Conservation (phyloP, 2,888 invertebrate genomes). For the Euphydryas editha region DNA sequence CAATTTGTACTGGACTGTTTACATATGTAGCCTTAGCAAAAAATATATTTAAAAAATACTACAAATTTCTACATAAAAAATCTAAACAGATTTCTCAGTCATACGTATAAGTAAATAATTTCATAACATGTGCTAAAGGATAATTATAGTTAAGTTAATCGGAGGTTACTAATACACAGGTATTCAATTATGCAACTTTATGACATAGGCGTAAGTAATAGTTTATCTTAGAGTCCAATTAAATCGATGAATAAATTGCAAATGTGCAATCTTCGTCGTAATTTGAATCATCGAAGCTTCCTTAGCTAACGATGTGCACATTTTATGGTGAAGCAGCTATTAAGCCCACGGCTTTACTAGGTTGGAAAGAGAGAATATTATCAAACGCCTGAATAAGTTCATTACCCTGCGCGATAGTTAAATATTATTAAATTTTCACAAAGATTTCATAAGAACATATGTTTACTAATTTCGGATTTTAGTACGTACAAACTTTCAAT, state of each 20-base stretch:
- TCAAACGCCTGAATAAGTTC: too few species aligned
- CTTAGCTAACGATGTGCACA: neutral
- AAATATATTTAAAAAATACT: neutral
- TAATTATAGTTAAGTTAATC: slow-evolving; percentile 24
- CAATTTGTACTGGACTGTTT: too few species aligned
- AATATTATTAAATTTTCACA: too few species aligned
- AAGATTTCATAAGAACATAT: too few species aligned
- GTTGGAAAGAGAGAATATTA: too few species aligned
- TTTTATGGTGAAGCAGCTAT: neutral
- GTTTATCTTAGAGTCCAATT: slow-evolving; percentile 23
- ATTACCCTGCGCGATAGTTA: too few species aligned
- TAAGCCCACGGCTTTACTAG: too few species aligned
- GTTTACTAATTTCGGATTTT: too few species aligned
- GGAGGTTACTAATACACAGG: slow-evolving; percentile 29
- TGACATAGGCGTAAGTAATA: slow-evolving; percentile 32
- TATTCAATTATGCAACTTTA: slow-evolving; percentile 28
- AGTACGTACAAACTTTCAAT: too few species aligned
- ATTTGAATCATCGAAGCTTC: neutral
- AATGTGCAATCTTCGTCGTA: slow-evolving; percentile 12
- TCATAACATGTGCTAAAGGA: neutral
- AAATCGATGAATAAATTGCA: slow-evolving; percentile 18
- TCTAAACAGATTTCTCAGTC: neutral
- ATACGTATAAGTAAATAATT: neutral
- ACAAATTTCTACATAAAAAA: neutral
- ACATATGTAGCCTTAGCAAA: too few species aligned